A percentile compares a stretch with the other conserved stretches of the same genome.
Evolutionary conservation across 1,140 invertebrate genomes (phyloP).

Genomic region (Diachasma alloeum): DNA sequence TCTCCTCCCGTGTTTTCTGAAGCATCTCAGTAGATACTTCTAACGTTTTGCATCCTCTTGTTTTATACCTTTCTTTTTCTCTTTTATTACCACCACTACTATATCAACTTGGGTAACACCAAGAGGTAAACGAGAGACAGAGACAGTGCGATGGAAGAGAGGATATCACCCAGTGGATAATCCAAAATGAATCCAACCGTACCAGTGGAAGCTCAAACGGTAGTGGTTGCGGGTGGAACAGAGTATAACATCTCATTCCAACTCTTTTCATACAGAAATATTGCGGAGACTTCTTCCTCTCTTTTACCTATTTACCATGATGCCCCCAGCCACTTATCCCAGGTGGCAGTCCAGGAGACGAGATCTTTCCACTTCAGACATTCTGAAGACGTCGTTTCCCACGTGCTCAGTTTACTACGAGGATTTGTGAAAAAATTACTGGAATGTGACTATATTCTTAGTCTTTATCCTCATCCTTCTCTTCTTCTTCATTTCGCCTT

Average conservation of each 20-base stretch:
- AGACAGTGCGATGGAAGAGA: not conserved
- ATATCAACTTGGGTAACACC: not conserved
- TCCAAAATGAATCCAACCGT: not conserved
- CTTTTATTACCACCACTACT: not conserved
- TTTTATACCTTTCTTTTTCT: slow-evolving; percentile 1
- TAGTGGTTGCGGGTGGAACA: slow-evolving; percentile 26
- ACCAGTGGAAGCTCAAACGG: slow-evolving; percentile 18
- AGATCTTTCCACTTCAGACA: slow-evolving; percentile 28
- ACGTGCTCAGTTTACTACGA: slow-evolving; percentile 44
- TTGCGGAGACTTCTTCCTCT: not conserved
- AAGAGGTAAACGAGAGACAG: not conserved
- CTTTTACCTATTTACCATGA: slow-evolving; percentile 57
- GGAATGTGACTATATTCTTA: slow-evolving; percentile 23
- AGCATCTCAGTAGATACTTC: slow-evolving; percentile 10
- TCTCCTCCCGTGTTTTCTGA: slow-evolving; percentile 35
- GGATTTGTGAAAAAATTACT: not conserved
- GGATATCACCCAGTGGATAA: not conserved
- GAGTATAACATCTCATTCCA: not conserved
- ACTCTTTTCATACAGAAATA: not conserved
- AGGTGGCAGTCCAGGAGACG: slow-evolving; percentile 39
- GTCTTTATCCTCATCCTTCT: not conserved
- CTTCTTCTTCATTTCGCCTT: not conserved
- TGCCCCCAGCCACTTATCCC: slow-evolving; percentile 46
- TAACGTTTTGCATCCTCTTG: slow-evolving; percentile 38
- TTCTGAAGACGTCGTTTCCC: slow-evolving; percentile 43